phyloP scores from a whole-genome alignment of 2,113 vertebrate genomes.

The Cardinalis cardinalis region DNA sequence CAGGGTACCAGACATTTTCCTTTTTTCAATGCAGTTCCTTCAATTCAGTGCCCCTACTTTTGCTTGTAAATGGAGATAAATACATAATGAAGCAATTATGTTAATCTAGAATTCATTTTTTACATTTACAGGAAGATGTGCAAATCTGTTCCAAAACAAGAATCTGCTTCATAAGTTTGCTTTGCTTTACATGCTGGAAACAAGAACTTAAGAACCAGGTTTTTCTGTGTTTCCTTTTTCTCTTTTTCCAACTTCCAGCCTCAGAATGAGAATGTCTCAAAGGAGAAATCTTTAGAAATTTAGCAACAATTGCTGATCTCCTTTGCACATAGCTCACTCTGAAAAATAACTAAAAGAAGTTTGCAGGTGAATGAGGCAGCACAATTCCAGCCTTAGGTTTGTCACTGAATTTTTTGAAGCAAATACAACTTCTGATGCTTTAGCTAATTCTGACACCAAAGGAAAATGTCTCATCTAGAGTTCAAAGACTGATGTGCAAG shows the following conservation, averaged over 20 bases:
- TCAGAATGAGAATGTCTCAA: not conserved
- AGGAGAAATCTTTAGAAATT: not conserved
- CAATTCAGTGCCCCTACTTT: not conserved
- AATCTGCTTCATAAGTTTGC: not conserved
- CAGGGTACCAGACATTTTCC: not conserved
- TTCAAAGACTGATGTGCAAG: constrained; percentile 9
- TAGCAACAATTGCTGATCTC: not conserved
- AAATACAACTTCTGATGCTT: not conserved
- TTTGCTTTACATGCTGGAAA: not conserved
- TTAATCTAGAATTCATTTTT: not conserved
- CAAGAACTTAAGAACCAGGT: not conserved
- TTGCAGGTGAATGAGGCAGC: not conserved
- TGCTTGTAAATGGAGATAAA: not conserved
- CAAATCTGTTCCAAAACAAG: not conserved
- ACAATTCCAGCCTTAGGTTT: not conserved
- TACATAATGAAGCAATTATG: not conserved
- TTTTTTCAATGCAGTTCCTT: not conserved
- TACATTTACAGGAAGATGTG: not conserved
- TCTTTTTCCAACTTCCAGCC: not conserved
- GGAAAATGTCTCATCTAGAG: not conserved
- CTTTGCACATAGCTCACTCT: not conserved
- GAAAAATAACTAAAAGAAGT: not conserved
- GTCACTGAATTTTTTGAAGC: constrained; percentile 23
- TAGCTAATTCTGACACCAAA: constrained; percentile 32
- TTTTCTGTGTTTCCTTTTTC: not conserved